These are phyloP conservation scores for Gortyna flavago DNA, from an alignment of 2,888 invertebrate species.

Conservation along the genomic window DNA sequence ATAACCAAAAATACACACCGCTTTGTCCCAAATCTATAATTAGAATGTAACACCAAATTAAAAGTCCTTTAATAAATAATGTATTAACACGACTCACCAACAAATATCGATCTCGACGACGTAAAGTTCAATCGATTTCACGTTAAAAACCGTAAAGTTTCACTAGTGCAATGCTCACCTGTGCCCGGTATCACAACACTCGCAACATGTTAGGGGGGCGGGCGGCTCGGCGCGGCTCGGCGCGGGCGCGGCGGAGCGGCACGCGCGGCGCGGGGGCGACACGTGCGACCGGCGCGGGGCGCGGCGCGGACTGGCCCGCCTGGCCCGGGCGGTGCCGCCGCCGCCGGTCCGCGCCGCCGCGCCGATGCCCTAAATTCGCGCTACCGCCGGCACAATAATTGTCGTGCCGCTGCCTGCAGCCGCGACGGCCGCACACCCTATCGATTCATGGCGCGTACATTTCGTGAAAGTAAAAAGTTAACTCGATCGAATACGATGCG, in stretches of 20 bases:
- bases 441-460: conserved; percentile 83
- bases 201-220: conserved; percentile 74
- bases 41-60: conserved; percentile 71
- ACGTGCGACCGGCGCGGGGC: conserved; percentile 82
- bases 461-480: conserved; percentile 87
- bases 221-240: conserved; percentile 56
- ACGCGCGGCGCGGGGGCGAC: conserved; percentile 50
- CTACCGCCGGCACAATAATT: conserved; percentile 85
- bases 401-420: conserved; percentile 86
- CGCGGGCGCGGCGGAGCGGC: conserved; percentile 65
- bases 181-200: conserved; percentile 78
- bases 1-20: conserved; percentile 30
- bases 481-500: conserved; percentile 87
- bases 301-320: conserved; percentile 79
- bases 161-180: conserved; percentile 77
- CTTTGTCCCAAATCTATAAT: conserved; percentile 72
- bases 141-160: conserved; percentile 79
- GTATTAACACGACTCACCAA: conserved; percentile 77
- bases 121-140: conserved; percentile 80
- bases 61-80: conserved; percentile 77
- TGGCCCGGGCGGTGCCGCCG: conserved; percentile 45
- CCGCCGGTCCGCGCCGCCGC: conserved; percentile 75
- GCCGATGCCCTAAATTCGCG: conserved; percentile 88
- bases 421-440: conserved; percentile 83
- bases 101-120: conserved; percentile 79